Evolutionary conservation across 1,140 invertebrate species (phyloP).

Genomic region (Metaphire vulgaris): DNA sequence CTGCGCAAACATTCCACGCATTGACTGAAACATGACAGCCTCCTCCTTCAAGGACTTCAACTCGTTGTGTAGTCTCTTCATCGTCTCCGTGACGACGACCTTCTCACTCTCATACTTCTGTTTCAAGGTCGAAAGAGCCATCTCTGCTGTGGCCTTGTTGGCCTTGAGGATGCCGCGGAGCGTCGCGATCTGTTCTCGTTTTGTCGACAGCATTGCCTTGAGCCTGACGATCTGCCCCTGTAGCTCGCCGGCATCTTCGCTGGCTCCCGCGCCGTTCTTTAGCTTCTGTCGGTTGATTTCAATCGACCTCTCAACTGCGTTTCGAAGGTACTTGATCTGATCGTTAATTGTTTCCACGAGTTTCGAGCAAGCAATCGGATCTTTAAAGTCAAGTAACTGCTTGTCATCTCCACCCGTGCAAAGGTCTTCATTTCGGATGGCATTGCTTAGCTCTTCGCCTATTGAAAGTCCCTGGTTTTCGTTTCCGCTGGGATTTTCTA

Average conservation of each 20-base stretch:
- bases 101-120: constrained; percentile 99
- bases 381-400: too few species aligned
- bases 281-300: constrained; percentile 63
- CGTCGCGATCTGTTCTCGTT: constrained; percentile 95
- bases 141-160: constrained; percentile 97
- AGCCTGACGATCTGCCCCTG: constrained; percentile 70
- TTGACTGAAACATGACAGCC: constrained; percentile 95
- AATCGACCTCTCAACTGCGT: constrained; percentile 80
- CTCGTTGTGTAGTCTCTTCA: constrained; percentile 91
- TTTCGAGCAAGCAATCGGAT: constrained; percentile 57
- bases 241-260: constrained; percentile 59
- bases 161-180: constrained; percentile 94
- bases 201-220: constrained; percentile 81
- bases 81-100: constrained; percentile 91
- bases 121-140: constrained; percentile 93
- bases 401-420: too few species aligned
- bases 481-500: neutral
- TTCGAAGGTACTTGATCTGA: constrained; percentile 81
- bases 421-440: too few species aligned
- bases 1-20: constrained; percentile 97
- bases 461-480: too few species aligned
- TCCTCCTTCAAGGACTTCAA: constrained; percentile 90
- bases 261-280: constrained; percentile 37
- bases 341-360: constrained; percentile 74
- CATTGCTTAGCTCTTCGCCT: too few species aligned